Conservation (phyloP, 2,888 invertebrate genomes). For the Torymus auratus region DNA sequence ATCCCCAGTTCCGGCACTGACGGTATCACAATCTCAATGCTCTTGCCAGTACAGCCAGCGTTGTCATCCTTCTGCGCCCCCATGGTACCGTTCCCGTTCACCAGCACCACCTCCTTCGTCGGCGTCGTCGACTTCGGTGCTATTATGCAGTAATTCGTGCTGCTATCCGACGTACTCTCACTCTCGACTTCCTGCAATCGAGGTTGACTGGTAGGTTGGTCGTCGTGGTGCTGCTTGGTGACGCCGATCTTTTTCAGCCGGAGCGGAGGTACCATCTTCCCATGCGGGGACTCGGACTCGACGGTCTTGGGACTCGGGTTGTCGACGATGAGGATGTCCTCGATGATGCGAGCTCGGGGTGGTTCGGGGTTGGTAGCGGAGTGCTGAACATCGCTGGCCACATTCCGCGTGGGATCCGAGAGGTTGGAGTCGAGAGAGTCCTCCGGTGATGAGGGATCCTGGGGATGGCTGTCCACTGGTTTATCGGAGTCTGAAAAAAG, state of each 20-base stretch:
- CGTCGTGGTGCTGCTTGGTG: constrained; percentile 42
- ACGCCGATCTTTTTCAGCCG: constrained; percentile 67
- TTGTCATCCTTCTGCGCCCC: background rate
- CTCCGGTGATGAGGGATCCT: no score
- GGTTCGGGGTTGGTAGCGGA: background rate
- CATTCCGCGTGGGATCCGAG: background rate
- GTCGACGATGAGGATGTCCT: constrained; percentile 25
- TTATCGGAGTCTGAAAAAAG: no score
- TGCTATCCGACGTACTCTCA: no score
- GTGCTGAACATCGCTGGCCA: constrained; percentile 2
- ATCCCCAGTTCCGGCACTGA: constrained; percentile 61
- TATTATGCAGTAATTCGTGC: no score
- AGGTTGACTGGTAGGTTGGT: background rate
- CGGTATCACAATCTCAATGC: constrained; percentile 61
- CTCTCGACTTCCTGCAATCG: no score
- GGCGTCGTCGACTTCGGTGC: no score
- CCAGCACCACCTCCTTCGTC: background rate
- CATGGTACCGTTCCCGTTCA: background rate
- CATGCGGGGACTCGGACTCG: background rate
- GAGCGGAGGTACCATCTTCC: constrained; percentile 70
- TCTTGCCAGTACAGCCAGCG: constrained; percentile 40
- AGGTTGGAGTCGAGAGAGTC: no score
- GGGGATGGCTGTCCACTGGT: no score
- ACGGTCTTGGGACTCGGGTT: no score
- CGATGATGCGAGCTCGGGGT: constrained; percentile 15